These are phyloP conservation scores for Nomada ruficornis DNA, from an alignment of 2,888 invertebrate genomes.

Conservation along the genomic window DNA sequence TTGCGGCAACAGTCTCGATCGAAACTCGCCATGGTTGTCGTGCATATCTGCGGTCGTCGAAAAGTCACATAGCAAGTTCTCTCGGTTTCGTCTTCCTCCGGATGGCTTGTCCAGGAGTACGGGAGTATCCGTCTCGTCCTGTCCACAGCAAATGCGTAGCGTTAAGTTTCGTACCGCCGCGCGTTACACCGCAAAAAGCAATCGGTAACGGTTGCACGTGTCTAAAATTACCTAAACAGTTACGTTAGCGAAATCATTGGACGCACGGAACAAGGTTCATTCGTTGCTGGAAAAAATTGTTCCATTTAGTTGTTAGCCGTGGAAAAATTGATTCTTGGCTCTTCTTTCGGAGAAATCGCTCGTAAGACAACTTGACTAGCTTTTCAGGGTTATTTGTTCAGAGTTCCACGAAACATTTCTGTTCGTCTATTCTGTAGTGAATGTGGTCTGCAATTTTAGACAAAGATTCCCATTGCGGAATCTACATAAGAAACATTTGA, in stretches of 20 bases:
- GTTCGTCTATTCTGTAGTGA: no score
- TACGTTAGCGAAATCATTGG: slow-evolving; percentile 36
- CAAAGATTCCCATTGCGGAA: no score
- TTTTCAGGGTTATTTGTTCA: no score
- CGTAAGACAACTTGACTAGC: no score
- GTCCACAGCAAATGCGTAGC: slow-evolving; percentile 31
- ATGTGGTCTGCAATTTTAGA: no score
- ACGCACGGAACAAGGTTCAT: slow-evolving; percentile 21
- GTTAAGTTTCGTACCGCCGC: slow-evolving; percentile 53
- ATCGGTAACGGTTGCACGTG: slow-evolving; percentile 56
- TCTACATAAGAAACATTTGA: no score
- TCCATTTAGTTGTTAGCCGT: no score
- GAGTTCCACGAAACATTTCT: no score
- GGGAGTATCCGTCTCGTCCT: slow-evolving; percentile 20
- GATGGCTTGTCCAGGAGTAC: background rate
- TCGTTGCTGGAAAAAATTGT: slow-evolving; percentile 1
- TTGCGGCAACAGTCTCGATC: slow-evolving; percentile 28
- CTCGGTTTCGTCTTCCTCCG: slow-evolving; percentile 42
- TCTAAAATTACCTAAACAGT: slow-evolving; percentile 55
- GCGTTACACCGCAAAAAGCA: slow-evolving; percentile 43
- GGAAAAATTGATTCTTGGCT: no score
- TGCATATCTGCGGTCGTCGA: slow-evolving; percentile 73
- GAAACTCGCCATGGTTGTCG: slow-evolving; percentile 72
- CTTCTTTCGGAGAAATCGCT: no score
- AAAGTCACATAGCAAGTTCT: slow-evolving; percentile 74